Evolutionary conservation across 2,113 vertebrate species (phyloP).

Genomic region (Pelvicachromis taeniatus): DNA sequence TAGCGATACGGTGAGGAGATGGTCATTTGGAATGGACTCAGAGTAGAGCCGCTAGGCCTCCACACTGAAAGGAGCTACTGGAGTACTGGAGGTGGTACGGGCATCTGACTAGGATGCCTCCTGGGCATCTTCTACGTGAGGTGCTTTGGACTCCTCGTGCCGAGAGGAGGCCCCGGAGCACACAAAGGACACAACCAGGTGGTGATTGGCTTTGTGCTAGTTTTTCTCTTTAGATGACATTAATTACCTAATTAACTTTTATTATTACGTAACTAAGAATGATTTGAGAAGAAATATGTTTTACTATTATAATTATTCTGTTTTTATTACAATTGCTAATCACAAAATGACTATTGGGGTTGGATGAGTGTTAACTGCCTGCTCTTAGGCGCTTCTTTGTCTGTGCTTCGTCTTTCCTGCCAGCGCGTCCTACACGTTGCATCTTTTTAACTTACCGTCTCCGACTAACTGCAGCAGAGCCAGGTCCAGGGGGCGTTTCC

Average conservation of each 20-base stretch:
- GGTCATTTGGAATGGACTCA: neutral
- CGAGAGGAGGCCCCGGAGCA: neutral
- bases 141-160: neutral
- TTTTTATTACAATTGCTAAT: too few relatives aligned
- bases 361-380: neutral
- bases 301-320: too few relatives aligned
- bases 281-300: too few relatives aligned
- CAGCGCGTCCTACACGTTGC: accelerated
- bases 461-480: constrained; percentile 87
- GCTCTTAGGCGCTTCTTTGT: neutral
- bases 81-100: neutral
- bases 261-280: neutral
- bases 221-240: neutral
- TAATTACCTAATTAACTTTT: accelerated
- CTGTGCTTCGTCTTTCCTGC: neutral
- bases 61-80: neutral
- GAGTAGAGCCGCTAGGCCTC: neutral
- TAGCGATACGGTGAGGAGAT: neutral
- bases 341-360: neutral
- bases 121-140: neutral
- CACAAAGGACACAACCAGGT: accelerated
- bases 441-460: constrained; percentile 73
- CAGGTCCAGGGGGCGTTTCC: constrained; percentile 87
- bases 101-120: neutral
- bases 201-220: neutral